Evolutionary conservation across 2,888 invertebrate species (phyloP).

Genomic region (Nasonovia ribisnigri): DNA sequence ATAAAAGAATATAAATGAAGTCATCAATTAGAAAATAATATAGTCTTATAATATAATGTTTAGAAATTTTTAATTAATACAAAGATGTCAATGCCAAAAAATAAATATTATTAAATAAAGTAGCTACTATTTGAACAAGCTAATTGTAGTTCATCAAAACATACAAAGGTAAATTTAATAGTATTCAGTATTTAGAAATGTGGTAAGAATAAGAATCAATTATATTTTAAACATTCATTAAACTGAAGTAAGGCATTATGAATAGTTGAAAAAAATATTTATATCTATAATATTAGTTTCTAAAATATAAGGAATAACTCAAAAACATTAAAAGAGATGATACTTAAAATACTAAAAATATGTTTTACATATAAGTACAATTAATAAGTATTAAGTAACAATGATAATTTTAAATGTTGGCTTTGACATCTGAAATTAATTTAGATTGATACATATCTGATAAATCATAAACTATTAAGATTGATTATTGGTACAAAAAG

Average conservation of each 20-base stretch:
- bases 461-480: background rate
- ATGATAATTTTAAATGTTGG: background rate
- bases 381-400: background rate
- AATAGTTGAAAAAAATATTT: background rate
- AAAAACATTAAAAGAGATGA: background rate
- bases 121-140: background rate
- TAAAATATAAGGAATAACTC: background rate
- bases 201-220: background rate
- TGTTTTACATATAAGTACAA: background rate
- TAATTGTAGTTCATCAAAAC: background rate
- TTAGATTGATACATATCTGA: background rate
- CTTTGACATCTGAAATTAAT: background rate
- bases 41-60: background rate
- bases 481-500: background rate
- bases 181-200: background rate
- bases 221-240: background rate
- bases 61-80: background rate
- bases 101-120: background rate
- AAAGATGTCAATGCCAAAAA: constrained; percentile 25
- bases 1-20: background rate
- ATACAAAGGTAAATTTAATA: background rate
- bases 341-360: background rate
- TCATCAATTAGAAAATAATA: background rate
- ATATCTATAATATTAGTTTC: background rate
- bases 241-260: background rate